Conservation (phyloP, 1,140 invertebrate species). For the Ceratoteleas bidentatus region DNA sequence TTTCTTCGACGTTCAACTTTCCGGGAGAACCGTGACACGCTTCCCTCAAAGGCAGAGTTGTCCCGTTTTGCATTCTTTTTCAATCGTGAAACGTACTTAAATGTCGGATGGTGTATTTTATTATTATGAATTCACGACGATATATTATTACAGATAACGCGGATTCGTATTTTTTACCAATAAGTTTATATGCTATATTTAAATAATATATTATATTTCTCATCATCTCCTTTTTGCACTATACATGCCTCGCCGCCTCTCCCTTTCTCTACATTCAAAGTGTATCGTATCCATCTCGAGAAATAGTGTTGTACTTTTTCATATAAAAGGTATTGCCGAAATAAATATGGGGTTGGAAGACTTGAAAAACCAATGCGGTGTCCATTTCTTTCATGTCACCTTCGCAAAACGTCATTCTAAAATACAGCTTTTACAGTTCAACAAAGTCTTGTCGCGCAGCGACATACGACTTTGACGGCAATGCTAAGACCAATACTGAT, state of each 20-base stretch:
- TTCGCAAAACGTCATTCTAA: constrained; percentile 10
- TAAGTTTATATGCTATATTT: constrained; percentile 76
- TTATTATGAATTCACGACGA: constrained; percentile 78
- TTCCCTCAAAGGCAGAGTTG: constrained; percentile 26
- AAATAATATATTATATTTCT: constrained; percentile 76
- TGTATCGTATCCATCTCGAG: constrained; percentile 74
- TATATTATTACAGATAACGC: constrained; percentile 69
- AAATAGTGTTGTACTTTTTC: constrained; percentile 81
- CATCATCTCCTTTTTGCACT: constrained; percentile 71
- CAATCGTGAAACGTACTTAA: constrained; percentile 48
- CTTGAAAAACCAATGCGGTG: constrained; percentile 67
- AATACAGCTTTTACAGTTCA: background rate
- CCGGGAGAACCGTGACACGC: constrained; percentile 19
- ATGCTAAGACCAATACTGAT: constrained; percentile 40
- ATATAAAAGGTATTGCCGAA: constrained; percentile 80
- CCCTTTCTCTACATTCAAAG: constrained; percentile 69
- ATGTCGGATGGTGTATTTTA: constrained; percentile 69
- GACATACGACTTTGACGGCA: background rate
- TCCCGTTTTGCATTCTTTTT: constrained; percentile 34
- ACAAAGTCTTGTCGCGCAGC: too few species aligned
- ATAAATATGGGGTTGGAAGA: constrained; percentile 81
- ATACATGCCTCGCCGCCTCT: constrained; percentile 66
- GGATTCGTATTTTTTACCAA: constrained; percentile 73
- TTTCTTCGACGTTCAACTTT: too few species aligned
- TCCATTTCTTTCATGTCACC: constrained; percentile 27